Evolutionary conservation across 1,140 invertebrate genomes (phyloP), one percentile per base, ranked within the genome.

Genomic region (Meteorus sp.): DNA sequence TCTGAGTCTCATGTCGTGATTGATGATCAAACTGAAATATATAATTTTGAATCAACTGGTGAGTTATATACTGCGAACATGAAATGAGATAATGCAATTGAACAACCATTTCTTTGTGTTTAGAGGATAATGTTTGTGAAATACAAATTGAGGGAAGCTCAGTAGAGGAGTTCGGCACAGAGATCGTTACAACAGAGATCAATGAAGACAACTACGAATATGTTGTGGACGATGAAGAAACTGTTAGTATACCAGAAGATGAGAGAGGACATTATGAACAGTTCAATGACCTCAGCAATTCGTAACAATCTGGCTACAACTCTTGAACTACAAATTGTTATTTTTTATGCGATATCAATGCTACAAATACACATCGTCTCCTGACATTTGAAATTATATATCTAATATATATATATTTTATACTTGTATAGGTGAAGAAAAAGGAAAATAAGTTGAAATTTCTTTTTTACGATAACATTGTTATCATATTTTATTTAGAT

Each of bases 191-290:
- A 7, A 70, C 77, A 2, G 79, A 81, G 29, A 82, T 84, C 27
- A 81, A 82, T 63, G 67, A 82, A 20, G 80, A 83, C 58, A 79
- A 78, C 63, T 82, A 81, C 65, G 71, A 81, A 50, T 82, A 82
- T 65, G 64, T 81, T 50, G 79, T 69, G 50, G 74, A 81, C 48
- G 77, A 82, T 39, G 79, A 72, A 8, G 61, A 63, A 3, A 57
- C 51, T 9, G 20, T 52, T 0, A n/a, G 11, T 7, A 31, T 54
- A 15, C 35, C 22, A 7, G 48, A 41, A 4, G 56, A 62, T 19
- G 45, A 59, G 7, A 27, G 59, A 39, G 68, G 31, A 44, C 39
- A 66, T 2, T 51, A 67, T 35, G 66, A 72, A 43, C 60, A 70
- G 50, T 60, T 68, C 56, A 62, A 69, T 41, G 58, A 69, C 23